Evolutionary conservation across 2,888 invertebrate species (phyloP), one percentile per base, ranked within the genome.

Genomic region (Agrilus mali): DNA sequence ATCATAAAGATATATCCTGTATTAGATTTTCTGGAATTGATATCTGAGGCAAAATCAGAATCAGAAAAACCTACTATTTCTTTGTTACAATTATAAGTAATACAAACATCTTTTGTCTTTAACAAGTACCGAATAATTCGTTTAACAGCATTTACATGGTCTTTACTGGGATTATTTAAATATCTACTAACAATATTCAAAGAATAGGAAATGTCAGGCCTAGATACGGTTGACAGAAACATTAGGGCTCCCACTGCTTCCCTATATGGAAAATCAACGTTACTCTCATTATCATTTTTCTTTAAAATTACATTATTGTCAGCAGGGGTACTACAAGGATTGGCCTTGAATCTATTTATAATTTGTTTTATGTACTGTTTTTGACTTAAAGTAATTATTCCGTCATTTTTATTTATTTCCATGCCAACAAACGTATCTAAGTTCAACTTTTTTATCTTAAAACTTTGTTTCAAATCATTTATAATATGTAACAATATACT

Each of bases 41-140:
- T 33, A 36, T 58, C 53, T 15, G 50, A 49, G 10, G 51, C 57
- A 43, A 47, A 55, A 36, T 55, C 54, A 13, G 55, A 49, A 41
- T 58, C 57, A 33, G 48, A 45, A 40, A 43, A 58, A 1, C 53
- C 56, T 7, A 39, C 41, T 14, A 53, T 17, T 12, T 42, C 37
- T 40, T 40, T 42, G 27, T 51, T 49, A 36, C 15, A 16, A 15
- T 38, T 16, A 38, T 49, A 52, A 14, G 45, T 20, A 42, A 53
- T 48, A 31, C 47, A 49, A 42, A 45, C 44, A 33, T 49, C 16
- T 17, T 38, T 36, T 2, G 55, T 58, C 22, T 50, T 42, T 38
- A 50, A 51, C 42, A 58, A 40, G 44, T 60, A 60, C 32, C 50
- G 43, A 4, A 59, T 45, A 7, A 59, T 52, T 38, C 54, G 43